phyloP scores from a whole-genome alignment of 2,797 vertebrate species.

The Oreochromis grahami region DNA sequence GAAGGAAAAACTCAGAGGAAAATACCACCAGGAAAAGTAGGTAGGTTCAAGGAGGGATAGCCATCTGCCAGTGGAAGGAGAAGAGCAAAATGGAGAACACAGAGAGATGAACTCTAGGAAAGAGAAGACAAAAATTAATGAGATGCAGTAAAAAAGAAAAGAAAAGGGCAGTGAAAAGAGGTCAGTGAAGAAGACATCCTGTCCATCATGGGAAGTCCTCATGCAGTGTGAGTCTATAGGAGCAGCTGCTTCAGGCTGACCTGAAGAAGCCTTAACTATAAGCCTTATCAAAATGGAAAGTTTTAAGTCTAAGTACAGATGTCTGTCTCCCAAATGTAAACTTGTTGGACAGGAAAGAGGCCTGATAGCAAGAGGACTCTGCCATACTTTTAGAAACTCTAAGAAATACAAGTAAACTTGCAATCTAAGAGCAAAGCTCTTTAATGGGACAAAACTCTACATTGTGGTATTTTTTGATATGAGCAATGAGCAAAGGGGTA shows the following conservation, averaged over 20 bases:
- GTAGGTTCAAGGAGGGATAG: background rate
- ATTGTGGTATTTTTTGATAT: background rate
- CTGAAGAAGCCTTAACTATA: background rate
- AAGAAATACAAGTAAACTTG: background rate
- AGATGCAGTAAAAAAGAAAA: background rate
- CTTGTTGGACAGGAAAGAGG: background rate
- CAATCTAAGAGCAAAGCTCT: background rate
- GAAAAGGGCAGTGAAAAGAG: background rate
- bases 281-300: background rate
- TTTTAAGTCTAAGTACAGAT: background rate
- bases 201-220: background rate
- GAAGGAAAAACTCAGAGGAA: background rate
- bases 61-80: background rate
- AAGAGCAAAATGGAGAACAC: background rate
- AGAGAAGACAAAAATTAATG: accelerated
- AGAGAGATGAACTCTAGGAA: accelerated
- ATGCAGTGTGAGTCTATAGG: background rate
- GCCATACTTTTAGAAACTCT: background rate
- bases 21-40: background rate
- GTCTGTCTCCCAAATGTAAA: background rate
- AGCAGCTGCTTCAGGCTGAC: background rate
- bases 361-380: background rate
- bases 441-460: background rate
- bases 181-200: background rate
- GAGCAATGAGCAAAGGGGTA: background rate